These are phyloP conservation scores for Caretta caretta DNA, from an alignment of 2,113 vertebrate species.

Conservation along the genomic window DNA sequence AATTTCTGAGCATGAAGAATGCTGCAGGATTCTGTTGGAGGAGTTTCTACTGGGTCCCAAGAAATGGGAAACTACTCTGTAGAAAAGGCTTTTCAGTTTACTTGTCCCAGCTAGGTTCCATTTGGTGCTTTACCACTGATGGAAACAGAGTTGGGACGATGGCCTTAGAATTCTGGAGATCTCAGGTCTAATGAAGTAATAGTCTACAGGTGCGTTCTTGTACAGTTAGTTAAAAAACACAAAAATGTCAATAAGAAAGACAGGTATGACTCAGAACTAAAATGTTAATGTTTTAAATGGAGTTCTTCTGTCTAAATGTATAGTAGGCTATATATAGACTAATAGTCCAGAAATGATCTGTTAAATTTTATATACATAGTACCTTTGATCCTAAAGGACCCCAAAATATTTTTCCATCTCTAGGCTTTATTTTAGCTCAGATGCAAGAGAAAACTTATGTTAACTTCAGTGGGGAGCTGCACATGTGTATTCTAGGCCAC, in stretches of 20 bases:
- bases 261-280: neutral
- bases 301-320: neutral
- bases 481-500: neutral
- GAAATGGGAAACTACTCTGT: conserved; percentile 12
- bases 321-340: neutral
- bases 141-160: neutral
- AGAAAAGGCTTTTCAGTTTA: neutral
- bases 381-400: neutral
- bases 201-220: neutral
- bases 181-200: neutral
- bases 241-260: neutral
- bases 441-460: neutral
- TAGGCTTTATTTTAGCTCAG: neutral
- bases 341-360: neutral
- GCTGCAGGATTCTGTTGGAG: conserved; percentile 5
- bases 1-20: conserved; percentile 54
- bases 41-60: neutral
- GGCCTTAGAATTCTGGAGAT: neutral
- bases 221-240: neutral
- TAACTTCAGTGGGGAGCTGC: neutral
- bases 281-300: neutral
- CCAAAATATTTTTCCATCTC: neutral
- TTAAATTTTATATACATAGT: neutral
- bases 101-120: neutral
- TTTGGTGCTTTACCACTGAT: neutral